Conservation (phyloP, 2,113 vertebrate genomes). For the Myrmophylax atrothorax region DNA sequence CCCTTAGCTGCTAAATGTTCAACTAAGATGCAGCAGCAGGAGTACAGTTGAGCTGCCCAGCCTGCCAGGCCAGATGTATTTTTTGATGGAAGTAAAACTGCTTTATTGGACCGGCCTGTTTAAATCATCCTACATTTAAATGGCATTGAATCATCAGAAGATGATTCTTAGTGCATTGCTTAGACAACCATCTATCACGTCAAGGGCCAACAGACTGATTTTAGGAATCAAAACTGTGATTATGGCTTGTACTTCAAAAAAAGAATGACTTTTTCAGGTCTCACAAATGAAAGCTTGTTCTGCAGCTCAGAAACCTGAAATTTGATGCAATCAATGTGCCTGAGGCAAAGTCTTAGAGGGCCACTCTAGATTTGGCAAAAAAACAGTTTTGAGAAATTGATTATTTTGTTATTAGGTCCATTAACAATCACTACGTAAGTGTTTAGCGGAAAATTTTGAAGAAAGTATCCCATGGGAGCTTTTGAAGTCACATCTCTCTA, state of each 20-base stretch:
- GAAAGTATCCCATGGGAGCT: accelerated
- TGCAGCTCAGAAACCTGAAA: background rate
- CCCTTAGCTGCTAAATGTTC: background rate
- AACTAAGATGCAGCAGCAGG: background rate
- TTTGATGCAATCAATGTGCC: background rate
- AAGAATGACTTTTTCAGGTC: background rate
- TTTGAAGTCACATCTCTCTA: background rate
- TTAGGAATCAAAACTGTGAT: background rate
- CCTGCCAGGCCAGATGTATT: background rate
- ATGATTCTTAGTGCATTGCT: background rate
- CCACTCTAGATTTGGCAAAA: background rate
- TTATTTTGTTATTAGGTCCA: accelerated
- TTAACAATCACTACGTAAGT: accelerated
- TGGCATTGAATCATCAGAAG: background rate
- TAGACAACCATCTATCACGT: accelerated
- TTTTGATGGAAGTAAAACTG: background rate
- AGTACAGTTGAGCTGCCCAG: accelerated
- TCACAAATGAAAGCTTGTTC: background rate
- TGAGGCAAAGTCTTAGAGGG: background rate
- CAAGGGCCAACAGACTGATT: background rate
- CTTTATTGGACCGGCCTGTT: background rate
- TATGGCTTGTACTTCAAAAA: background rate
- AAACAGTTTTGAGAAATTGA: background rate
- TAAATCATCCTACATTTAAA: background rate
- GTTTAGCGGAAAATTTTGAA: too few species aligned